These are phyloP conservation scores for Allygus modestus DNA, from an alignment of 2,888 invertebrate genomes.

Conservation along the genomic window DNA sequence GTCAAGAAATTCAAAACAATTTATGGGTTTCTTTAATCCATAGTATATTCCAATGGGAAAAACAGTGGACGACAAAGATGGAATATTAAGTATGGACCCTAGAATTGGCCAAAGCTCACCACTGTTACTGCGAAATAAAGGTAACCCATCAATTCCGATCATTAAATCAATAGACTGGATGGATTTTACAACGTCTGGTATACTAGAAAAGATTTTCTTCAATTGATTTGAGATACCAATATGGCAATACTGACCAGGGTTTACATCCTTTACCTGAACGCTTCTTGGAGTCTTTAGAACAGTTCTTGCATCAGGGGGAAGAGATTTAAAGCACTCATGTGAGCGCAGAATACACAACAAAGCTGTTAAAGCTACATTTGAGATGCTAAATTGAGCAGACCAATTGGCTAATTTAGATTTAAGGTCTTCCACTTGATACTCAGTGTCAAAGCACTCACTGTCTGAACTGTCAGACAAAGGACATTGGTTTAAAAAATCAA, in stretches of 20 bases:
- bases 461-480: too few species aligned
- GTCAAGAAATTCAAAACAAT: slow-evolving; percentile 11
- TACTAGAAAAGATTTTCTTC: not conserved
- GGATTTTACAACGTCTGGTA: not conserved
- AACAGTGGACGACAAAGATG: not conserved
- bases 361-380: slow-evolving; percentile 12
- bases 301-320: slow-evolving; percentile 13
- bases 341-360: not conserved
- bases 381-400: not conserved
- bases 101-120: slow-evolving; percentile 44
- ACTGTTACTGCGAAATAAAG: not conserved
- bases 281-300: slow-evolving; percentile 4
- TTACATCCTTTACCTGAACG: not conserved
- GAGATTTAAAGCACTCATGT: not conserved
- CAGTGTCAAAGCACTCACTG: too few species aligned
- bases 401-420: too few species aligned
- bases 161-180: not conserved
- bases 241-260: slow-evolving; percentile 1
- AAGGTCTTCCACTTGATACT: too few species aligned
- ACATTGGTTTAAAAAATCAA: too few species aligned
- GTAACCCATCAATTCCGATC: slow-evolving; percentile 32
- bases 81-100: slow-evolving; percentile 18
- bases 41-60: slow-evolving; percentile 49
- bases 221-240: not conserved
- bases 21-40: slow-evolving; percentile 36